These are phyloP conservation scores for Parapsyche elsis DNA, from an alignment of 1,140 invertebrate genomes.

Conservation along the genomic window DNA sequence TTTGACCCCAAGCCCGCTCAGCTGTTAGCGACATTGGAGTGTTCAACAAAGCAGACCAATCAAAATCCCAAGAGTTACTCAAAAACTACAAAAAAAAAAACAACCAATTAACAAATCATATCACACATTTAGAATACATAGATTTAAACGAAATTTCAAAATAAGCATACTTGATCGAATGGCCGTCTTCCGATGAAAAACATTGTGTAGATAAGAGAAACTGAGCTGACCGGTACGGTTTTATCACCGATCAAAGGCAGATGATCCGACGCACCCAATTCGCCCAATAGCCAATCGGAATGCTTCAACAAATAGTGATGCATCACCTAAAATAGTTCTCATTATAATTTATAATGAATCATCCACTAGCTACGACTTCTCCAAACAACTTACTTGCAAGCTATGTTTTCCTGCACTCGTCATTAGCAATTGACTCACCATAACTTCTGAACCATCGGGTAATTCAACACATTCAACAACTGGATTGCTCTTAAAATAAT, in stretches of 20 bases:
- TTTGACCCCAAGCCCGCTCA: slow-evolving; percentile 68
- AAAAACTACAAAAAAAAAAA: slow-evolving; percentile 62
- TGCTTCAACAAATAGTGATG: slow-evolving; percentile 76
- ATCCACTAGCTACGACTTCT: neutral
- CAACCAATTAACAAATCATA: neutral
- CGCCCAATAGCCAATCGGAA: slow-evolving; percentile 73
- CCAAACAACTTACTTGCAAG: slow-evolving; percentile 64
- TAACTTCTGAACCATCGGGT: slow-evolving; percentile 59
- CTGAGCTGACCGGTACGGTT: slow-evolving; percentile 65
- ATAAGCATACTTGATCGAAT: slow-evolving; percentile 74
- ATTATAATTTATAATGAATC: neutral
- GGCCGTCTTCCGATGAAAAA: slow-evolving; percentile 77
- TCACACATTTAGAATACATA: neutral
- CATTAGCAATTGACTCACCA: slow-evolving; percentile 68
- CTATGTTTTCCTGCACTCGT: slow-evolving; percentile 68
- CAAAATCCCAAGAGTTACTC: slow-evolving; percentile 66
- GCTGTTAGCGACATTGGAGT: slow-evolving; percentile 68
- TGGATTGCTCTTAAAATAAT: slow-evolving; percentile 49
- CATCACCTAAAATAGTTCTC: slow-evolving; percentile 65
- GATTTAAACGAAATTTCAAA: neutral
- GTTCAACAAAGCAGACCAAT: slow-evolving; percentile 68
- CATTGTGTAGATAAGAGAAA: slow-evolving; percentile 76
- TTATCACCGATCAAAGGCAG: slow-evolving; percentile 60
- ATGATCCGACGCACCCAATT: slow-evolving; percentile 67
- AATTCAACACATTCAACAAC: slow-evolving; percentile 53